Evolutionary conservation across 2,797 vertebrate species (phyloP), one percentile per base, ranked within the genome.

Genomic region (Lacerta agilis): DNA sequence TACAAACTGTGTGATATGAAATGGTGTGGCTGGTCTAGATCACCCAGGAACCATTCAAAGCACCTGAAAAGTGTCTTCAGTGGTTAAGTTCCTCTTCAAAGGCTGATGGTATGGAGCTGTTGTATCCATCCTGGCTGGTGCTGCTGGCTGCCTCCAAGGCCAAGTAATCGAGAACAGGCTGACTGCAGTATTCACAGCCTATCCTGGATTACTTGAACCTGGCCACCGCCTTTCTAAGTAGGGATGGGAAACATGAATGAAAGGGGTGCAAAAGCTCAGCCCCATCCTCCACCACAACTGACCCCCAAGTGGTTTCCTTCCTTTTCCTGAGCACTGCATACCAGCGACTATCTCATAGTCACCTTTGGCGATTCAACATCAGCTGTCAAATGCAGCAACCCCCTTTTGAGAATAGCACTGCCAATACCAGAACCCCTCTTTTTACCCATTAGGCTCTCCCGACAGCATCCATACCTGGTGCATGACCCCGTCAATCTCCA

Each of bases 131-230:
- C 49, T 55, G 55, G 72, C 64, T 0, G 92, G 90, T 90, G 97
- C 3, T 11, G 88, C 38, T 20, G 91, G 97, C 97, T 91, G 61
- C 96, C 97, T 97, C 98, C 98, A 95, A 98, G 97, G 96, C 98
- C 98, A 99, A 99, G 98, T 99, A 97, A 97, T 98, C 98, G 92
- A 92, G 98, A 98, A 98, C 97, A 99, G 98, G 98, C 98, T 98
- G 97, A 97, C 96, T 96, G 95, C 93, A 95, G 95, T 97, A 96
- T 95, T 58, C 97, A 98, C 98, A 99, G 98, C 98, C 98, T 98
- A 99, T 99, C 98, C 98, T 99, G 98, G 98, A 99, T 99, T 99
- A 99, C 98, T 99, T 99, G 98, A 99, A 99, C 94, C 98, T 92
- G 97, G 98, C 97, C 90, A 97, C 97, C 92, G 96, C 97, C 94